phyloP scores from a whole-genome alignment of 2,888 invertebrate genomes.

The Drosophila paracracens region DNA sequence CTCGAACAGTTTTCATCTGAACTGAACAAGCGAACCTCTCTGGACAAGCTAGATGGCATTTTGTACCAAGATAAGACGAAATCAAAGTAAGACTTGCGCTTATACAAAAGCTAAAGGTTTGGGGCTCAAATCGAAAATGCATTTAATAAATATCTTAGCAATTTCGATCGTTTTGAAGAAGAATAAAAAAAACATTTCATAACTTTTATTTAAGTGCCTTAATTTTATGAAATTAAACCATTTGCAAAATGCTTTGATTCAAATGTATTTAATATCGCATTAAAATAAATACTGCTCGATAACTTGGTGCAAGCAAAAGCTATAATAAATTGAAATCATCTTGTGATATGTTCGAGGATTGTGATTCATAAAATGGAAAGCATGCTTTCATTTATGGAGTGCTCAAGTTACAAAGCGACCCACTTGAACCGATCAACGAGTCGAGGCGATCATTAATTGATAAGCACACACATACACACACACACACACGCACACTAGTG shows the following conservation, averaged over 20 bases:
- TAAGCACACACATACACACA: constrained; percentile 3
- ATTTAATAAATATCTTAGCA: background rate
- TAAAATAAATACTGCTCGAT: background rate
- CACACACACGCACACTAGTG: background rate
- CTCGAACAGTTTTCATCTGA: constrained; percentile 25
- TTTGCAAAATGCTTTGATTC: background rate
- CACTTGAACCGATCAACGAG: constrained; percentile 43
- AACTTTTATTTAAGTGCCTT: background rate
- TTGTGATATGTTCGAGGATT: background rate
- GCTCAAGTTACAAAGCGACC: constrained; percentile 65
- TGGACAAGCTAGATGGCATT: too few relatives aligned
- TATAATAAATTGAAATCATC: background rate
- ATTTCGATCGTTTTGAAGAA: background rate
- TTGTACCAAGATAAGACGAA: background rate
- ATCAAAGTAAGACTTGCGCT: background rate
- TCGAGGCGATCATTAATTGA: constrained; percentile 34
- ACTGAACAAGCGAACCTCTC: background rate
- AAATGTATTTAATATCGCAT: constrained; percentile 5
- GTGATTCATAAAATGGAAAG: constrained; percentile 7
- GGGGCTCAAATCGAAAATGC: background rate
- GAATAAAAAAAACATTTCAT: background rate
- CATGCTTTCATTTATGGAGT: constrained; percentile 4
- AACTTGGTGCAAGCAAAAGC: background rate
- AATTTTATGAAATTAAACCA: background rate
- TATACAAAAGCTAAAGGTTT: background rate